phyloP scores from a whole-genome alignment of 2,113 vertebrate genomes.

The Antechinus flavipes region DNA sequence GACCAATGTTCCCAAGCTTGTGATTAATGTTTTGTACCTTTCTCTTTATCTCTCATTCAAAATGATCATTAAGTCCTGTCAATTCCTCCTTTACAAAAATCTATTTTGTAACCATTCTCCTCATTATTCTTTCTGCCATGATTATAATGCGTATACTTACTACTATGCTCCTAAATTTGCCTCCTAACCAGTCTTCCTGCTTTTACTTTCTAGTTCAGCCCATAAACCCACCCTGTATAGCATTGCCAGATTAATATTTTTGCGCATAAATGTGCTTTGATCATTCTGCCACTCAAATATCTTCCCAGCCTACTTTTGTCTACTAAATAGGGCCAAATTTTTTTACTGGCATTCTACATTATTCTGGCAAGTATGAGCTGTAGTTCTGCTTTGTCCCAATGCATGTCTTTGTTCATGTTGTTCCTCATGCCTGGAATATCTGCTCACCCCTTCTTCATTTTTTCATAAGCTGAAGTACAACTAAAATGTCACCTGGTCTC shows the following conservation, averaged over 20 bases:
- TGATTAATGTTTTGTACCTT: not conserved
- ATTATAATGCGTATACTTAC: not conserved
- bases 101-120: not conserved
- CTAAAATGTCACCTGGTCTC: not conserved
- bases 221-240: too few species aligned
- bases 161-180: not conserved
- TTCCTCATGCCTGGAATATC: not conserved
- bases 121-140: not conserved
- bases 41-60: not conserved
- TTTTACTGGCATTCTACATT: not conserved
- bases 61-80: not conserved
- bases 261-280: not conserved
- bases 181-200: not conserved
- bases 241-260: not conserved
- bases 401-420: not conserved
- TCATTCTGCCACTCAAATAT: not conserved
- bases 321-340: not conserved
- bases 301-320: not conserved
- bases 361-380: not conserved
- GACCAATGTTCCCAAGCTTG: not conserved
- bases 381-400: not conserved
- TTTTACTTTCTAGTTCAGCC: not conserved
- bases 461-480: not conserved
- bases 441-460: not conserved
- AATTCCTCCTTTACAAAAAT: not conserved